A percentile compares a stretch with the other conserved stretches of the same genome.
Conservation (phyloP, 2,113 vertebrate genomes). For the Condylura cristata region DNA sequence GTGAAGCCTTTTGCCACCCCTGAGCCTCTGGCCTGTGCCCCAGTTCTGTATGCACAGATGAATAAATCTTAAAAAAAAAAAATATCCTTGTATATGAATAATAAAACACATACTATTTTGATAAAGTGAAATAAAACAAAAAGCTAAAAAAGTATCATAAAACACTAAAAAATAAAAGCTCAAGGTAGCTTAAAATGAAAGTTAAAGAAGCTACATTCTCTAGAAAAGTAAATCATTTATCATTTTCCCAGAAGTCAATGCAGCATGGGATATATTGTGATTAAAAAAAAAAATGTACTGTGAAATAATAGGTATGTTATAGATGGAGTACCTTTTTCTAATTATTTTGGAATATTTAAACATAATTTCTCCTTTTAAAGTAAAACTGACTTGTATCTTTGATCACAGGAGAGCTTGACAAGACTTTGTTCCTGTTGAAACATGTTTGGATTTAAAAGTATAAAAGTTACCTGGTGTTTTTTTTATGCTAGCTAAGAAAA, state of each 20-base stretch:
- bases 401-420: neutral
- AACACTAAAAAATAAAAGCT: neutral
- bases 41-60: too few relatives aligned
- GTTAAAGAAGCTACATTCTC: conserved; percentile 17
- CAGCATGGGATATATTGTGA: neutral
- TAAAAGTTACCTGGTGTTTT: neutral
- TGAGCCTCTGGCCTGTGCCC: too few relatives aligned
- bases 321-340: neutral
- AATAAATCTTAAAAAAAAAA: too few relatives aligned
- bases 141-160: neutral
- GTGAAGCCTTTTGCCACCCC: too few relatives aligned
- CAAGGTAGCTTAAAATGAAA: conserved; percentile 7
- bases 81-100: neutral
- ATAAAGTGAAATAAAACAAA: neutral
- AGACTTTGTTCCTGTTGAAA: neutral
- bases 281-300: conserved; percentile 10
- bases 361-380: neutral
- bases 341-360: neutral
- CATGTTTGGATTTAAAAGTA: neutral
- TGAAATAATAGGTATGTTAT: neutral
- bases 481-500: neutral
- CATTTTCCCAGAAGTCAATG: conserved; percentile 4
- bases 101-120: neutral
- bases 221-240: neutral
- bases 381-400: neutral